A percentile compares a stretch with the other conserved stretches of the same genome.
phyloP scores from a whole-genome alignment of 1,140 invertebrate genomes.

The Semibalanus balanoides region DNA sequence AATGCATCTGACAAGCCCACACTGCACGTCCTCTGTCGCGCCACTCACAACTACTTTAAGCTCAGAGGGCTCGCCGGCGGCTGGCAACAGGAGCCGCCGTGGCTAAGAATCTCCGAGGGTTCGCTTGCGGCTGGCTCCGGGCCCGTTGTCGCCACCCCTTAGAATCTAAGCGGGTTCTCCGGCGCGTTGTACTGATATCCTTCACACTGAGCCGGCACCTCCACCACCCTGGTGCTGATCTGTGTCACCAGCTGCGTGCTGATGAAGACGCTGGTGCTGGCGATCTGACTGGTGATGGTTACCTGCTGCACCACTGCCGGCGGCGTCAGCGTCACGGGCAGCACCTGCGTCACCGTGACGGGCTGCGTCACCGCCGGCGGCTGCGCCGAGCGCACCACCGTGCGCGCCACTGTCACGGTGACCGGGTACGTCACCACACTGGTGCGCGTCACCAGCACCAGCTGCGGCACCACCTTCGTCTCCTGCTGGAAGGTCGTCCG shows the following conservation, averaged over 20 bases:
- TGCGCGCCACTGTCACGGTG: not conserved
- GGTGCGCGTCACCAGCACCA: not conserved
- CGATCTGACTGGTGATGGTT: not conserved
- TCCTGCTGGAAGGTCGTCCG: not conserved
- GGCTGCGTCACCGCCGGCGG: not conserved
- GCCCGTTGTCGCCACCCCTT: too few species aligned
- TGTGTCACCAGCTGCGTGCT: not conserved
- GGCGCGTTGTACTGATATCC: not conserved
- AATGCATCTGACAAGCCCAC: too few species aligned
- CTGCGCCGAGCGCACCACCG: not conserved
- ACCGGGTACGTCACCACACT: not conserved
- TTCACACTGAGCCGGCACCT: not conserved
- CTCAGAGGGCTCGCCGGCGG: too few species aligned
- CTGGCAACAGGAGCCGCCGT: too few species aligned
- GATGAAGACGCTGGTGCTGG: not conserved
- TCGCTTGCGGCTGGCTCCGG: too few species aligned
- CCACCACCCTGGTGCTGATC: not conserved
- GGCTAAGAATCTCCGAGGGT: too few species aligned
- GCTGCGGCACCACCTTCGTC: not conserved
- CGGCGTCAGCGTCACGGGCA: not conserved
- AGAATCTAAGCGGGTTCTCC: not conserved
- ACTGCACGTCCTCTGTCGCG: too few species aligned
- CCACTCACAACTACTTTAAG: too few species aligned
- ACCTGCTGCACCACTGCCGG: not conserved
- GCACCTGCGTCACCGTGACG: not conserved